Evolutionary conservation across 2,113 vertebrate species (phyloP), one percentile per base, ranked within the genome.

Genomic region (Atherinomorus stipes): DNA sequence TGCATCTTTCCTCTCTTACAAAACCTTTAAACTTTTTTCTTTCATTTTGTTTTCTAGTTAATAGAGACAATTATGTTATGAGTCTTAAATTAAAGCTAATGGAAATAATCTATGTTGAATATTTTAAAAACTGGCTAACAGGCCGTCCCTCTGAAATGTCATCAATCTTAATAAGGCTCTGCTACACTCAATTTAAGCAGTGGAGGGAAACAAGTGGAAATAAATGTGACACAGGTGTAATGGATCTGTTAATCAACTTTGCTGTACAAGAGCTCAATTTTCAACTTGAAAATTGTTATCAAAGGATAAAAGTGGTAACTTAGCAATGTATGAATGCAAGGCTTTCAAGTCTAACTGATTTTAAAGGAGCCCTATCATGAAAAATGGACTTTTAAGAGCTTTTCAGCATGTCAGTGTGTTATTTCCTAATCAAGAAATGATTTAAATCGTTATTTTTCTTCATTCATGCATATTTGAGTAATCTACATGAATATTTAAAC

Each of bases 141-240:
- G 63, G 0, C 67, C 22, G 45, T 44, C 42, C 37, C 16, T 74
- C 37, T 58, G 37, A 51, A 64, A 64, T 50, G 50, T 52, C 25
- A 78, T 50, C 66, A 50, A 56, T 71, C 21, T 64, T 19, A 77
- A 54, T 44, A 56, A 34, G 45, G 57, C 65, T 13, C 31, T 37
- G 50, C 38, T 45, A 10, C 40, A 34, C 19, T 52, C 2, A 59
- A 52, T 76, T 61, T 22, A 66, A 22, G 21, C 38, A 66, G 37
- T 10, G 26, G 40, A 19, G 19, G 4, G 28, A 22, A 65, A 58
- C 61, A 51, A 74, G 66, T 51, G 40, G 59, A 50, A 67, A 57
- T n/a, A 60, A 22, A 69, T 64, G 34, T 15, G 23, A 64, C 50
- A n/a, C 28, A 22, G 28, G 11, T 47, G 23, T 34, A 53, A 23